Evolutionary conservation across 2,888 invertebrate species (phyloP), one percentile per base, ranked within the genome.

Genomic region (Imbricaverruca yamaguchii): DNA sequence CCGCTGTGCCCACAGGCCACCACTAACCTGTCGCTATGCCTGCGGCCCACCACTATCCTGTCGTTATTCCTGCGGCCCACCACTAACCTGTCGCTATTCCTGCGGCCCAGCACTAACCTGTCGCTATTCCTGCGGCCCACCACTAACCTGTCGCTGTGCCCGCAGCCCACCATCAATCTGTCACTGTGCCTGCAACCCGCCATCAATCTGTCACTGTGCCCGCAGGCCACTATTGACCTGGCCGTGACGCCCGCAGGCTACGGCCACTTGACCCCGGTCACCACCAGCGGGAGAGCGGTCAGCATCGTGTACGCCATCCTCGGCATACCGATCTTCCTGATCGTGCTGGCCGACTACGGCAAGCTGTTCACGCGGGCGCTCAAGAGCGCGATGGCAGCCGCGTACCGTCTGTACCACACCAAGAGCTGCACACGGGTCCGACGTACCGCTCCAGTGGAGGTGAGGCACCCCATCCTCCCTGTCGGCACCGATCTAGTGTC

Each of bases 291-390:
- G 13, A 91, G 93, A 83, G 91, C 93, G 0, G 90, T 96, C 80
- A 97, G 97, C 0, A 96, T 99, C 84, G 89, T 95, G 56, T 99
- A 99, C 87, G 95, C 98, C 57, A 92, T 95, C 83, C 91, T 98
- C 83, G 98, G 98, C 18, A 98, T 98, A 85, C 98, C 98, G 0
- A 90, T 98, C 85, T 97, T 98, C 88, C 90, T 98, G 84, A 94
- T 98, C 82, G 92, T 97, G 23, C 88, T 99, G 84, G 96, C 97
- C 67, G 97, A 97, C 89, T 94, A 98, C 86, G 98, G 98, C 84
- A 97, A 96, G 89, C 90, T 95, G 15, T 94, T 98, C 86, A 97
- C 97, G 0, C 90, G 95, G 84, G 91, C 91, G 83, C 93, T 97
- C 83, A 97, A 97, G 88, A 94, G 94, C 87, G 89, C 95, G 55